Conservation (phyloP, 2,797 vertebrate genomes). For the Pseudochirops cupreus region DNA sequence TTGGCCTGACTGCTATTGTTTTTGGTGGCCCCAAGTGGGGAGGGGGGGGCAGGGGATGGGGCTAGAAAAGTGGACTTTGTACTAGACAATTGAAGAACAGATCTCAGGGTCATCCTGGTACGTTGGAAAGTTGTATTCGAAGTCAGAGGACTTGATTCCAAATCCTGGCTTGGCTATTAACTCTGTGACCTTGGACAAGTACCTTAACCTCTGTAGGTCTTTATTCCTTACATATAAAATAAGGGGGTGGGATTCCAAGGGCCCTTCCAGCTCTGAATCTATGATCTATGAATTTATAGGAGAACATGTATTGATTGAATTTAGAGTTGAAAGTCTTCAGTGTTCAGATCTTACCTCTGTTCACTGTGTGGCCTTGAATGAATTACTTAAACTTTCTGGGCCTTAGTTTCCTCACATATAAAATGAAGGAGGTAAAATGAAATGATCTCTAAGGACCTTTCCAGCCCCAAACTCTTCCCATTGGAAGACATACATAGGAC, state of each 20-base stretch:
- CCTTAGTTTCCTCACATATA: not conserved
- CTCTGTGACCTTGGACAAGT: not conserved
- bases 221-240: not conserved
- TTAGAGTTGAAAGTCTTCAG: not conserved
- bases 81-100: not conserved
- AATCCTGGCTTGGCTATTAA: not conserved
- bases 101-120: not conserved
- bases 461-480: not conserved
- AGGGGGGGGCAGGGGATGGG: not conserved
- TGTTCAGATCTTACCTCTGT: not conserved
- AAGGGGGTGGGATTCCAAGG: not conserved
- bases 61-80: not conserved
- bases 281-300: not conserved
- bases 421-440: not conserved
- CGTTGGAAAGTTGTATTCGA: not conserved
- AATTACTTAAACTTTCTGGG: not conserved
- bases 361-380: not conserved
- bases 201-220: not conserved
- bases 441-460: not conserved
- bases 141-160: not conserved
- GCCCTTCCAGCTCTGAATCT: not conserved
- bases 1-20: not conserved
- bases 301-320: not conserved
- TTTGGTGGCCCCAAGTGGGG: not conserved
- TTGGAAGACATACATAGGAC: not conserved